A percentile compares a stretch with the other conserved stretches of the same genome.
Conservation (phyloP, 2,113 vertebrate species). For the Scartelaos histophorus region DNA sequence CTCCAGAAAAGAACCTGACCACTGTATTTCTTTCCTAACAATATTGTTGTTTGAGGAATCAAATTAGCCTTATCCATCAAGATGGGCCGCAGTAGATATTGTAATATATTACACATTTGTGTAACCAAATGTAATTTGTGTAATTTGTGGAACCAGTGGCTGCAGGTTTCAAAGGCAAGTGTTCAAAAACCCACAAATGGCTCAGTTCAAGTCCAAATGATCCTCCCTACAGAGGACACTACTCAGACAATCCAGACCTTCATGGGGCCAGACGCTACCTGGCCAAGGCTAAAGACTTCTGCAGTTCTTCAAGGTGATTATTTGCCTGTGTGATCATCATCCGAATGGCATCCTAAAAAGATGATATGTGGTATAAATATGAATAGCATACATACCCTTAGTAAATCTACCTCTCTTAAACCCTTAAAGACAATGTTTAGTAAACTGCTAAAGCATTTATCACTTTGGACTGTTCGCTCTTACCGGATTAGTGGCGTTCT, state of each 20-base stretch:
- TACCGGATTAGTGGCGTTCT: constrained; percentile 84
- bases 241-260: background rate
- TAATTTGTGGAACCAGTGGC: background rate
- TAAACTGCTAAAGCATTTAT: too few relatives aligned
- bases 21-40: background rate
- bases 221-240: background rate
- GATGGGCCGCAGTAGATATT: background rate
- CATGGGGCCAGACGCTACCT: constrained; percentile 45
- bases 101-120: background rate
- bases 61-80: background rate
- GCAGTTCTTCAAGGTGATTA: constrained; percentile 87
- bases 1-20: background rate
- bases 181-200: background rate
- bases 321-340: constrained; percentile 96
- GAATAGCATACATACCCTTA: too few relatives aligned
- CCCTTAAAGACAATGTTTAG: too few relatives aligned
- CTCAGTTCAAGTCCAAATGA: background rate
- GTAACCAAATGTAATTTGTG: background rate
- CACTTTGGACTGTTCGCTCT: background rate
- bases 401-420: too few relatives aligned
- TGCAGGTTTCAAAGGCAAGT: background rate
- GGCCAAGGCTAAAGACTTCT: constrained; percentile 83
- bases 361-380: too few relatives aligned
- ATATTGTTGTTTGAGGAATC: background rate
- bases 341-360: constrained; percentile 82